Percentiles rank a stretch among this genome's conserved stretches.
These are phyloP conservation scores for Megalonaias nervosa DNA, from an alignment of 1,140 invertebrate genomes.

Conservation along the genomic window DNA sequence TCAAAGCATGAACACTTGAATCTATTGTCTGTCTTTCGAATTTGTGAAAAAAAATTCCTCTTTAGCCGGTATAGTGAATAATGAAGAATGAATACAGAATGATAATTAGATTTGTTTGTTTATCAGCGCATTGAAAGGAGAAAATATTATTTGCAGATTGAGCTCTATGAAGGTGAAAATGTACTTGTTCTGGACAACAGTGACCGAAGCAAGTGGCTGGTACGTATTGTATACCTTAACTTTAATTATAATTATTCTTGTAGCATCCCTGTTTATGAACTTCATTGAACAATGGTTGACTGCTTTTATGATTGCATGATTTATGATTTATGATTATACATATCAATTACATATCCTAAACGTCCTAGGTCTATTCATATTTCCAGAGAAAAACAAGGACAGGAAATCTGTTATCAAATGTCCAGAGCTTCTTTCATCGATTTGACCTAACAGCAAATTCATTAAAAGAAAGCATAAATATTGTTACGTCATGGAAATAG, in stretches of 20 bases:
- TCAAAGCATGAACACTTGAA: neutral
- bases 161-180: slow-evolving; percentile 60
- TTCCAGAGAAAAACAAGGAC: neutral
- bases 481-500: neutral
- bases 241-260: neutral
- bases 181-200: slow-evolving; percentile 62
- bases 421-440: too few species aligned
- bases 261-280: neutral
- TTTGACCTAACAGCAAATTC: too few species aligned
- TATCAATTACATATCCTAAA: neutral
- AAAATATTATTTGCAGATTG: slow-evolving; percentile 52
- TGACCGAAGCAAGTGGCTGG: slow-evolving; percentile 57
- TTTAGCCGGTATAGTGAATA: neutral
- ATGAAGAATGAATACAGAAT: neutral
- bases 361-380: neutral
- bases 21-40: neutral
- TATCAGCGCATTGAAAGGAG: neutral
- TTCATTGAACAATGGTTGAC: neutral
- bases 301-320: neutral
- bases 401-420: too few species aligned
- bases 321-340: neutral
- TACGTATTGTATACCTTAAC: slow-evolving; percentile 23
- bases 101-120: neutral
- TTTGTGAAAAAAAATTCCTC: too few species aligned
- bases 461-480: neutral